Percentiles rank a stretch among this genome's conserved stretches.
phyloP scores from a whole-genome alignment of 2,888 invertebrate species.

The Nysson spinosus region DNA sequence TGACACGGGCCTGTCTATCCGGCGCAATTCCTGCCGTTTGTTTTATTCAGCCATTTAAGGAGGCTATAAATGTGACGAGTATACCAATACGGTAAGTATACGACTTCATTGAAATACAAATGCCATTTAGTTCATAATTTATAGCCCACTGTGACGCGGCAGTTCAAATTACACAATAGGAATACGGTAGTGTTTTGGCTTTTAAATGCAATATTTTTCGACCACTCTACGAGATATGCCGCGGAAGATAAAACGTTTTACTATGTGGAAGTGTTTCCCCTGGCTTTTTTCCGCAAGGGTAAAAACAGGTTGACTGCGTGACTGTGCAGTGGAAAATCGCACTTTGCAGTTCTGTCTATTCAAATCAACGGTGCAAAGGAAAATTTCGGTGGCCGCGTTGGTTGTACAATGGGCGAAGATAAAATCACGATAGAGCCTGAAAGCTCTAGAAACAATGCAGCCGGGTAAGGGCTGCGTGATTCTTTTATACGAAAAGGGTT shows the following conservation, averaged over 20 bases:
- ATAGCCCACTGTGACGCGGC: not conserved
- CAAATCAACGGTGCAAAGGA: no score
- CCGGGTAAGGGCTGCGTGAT: no score
- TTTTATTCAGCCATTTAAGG: conserved; percentile 32
- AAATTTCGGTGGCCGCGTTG: no score
- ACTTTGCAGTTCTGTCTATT: no score
- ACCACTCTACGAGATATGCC: no score
- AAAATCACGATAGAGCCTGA: not conserved
- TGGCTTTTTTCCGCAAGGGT: no score
- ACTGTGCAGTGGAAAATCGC: no score
- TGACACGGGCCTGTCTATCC: conserved; percentile 21
- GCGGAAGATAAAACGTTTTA: no score
- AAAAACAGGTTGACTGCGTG: no score
- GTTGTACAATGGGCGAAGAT: no score
- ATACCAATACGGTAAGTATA: conserved; percentile 21
- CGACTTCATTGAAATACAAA: conserved; percentile 28
- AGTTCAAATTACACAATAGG: not conserved
- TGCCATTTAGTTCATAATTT: conserved; percentile 12
- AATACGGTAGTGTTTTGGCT: not conserved
- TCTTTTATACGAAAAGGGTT: not conserved
- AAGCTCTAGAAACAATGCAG: not conserved
- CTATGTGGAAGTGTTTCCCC: no score
- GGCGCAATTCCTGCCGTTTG: conserved; percentile 32
- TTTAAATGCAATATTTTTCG: not conserved
- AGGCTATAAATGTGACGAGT: conserved; percentile 27